Evolutionary conservation across 1,140 invertebrate genomes (phyloP), one percentile per base, ranked within the genome.

Genomic region (Sminthurides bifidus): DNA sequence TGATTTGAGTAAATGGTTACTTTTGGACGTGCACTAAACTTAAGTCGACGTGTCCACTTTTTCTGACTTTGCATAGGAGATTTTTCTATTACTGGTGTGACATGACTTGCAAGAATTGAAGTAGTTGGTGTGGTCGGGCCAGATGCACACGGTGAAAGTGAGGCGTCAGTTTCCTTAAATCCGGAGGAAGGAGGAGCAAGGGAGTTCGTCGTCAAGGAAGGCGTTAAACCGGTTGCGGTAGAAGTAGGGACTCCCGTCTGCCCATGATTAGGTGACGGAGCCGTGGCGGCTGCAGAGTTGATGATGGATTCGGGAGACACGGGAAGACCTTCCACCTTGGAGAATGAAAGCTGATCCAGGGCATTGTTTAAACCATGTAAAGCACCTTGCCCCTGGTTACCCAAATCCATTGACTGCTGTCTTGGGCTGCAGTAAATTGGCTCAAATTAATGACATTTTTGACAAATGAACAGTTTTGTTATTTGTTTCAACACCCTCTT

Each of bases 1-100:
- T 58, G 53, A 24, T 65, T 60, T 0, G 63, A 65, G 45, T 60
- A 60, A 38, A 63, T 65, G 12, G 63, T 56, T 12, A 61, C 58
- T 54, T 52, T 58, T 17, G 61, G 56, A 53, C 58, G 54, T 31
- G 57, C 31, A 14, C 58, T 63, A 54, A 56, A 52, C 40, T 58
- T 58, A 26, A 56, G 55, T 21, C 52, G 51, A 19, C 58, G 46
- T 54, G 24, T 40, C 46, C 58, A 17, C 48, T 56, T 37, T 12
- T 12, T 45, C 15, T 15, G 58, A 49, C n/a, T 38, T 35, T 29
- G n/a, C 10, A 43, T 23, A 14, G 54, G 54, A 3, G 54, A 50
- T 43, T 41, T 24, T 29, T 56, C 54, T 10, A 48, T 48, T 10
- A 10, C 41, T 14, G 41, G 41, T 6, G 21, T 21, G 17, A 43